Conservation (phyloP, 2,888 invertebrate genomes). For the Ormyrus rosae region DNA sequence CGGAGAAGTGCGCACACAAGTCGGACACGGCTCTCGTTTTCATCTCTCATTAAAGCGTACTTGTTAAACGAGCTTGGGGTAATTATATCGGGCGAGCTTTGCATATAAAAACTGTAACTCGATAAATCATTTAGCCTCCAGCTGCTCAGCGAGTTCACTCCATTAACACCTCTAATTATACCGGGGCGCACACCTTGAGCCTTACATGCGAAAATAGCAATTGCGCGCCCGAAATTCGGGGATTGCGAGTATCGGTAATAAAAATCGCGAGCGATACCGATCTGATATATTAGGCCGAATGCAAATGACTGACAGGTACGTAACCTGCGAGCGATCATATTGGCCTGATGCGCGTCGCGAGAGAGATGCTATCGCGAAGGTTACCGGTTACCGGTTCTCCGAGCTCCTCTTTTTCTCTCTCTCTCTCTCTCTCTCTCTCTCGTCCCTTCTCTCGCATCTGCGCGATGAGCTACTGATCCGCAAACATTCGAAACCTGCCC, state of each 20-base stretch:
- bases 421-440: neutral
- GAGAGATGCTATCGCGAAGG: neutral
- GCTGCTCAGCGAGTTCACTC: neutral
- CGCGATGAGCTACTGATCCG: neutral
- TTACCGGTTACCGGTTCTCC: too few relatives aligned
- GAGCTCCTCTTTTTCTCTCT: neutral
- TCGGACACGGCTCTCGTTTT: neutral
- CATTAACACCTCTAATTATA: slow-evolving; percentile 43
- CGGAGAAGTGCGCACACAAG: too few relatives aligned
- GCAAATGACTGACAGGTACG: slow-evolving; percentile 19
- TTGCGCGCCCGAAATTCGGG: slow-evolving; percentile 4
- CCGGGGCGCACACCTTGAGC: neutral
- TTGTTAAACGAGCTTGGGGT: neutral
- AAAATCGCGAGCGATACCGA: neutral
- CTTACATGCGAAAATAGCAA: neutral
- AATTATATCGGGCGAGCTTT: neutral
- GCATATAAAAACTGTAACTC: neutral
- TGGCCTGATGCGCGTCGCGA: neutral
- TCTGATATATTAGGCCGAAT: neutral
- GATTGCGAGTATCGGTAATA: neutral
- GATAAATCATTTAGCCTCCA: slow-evolving; percentile 25
- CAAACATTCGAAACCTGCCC: neutral
- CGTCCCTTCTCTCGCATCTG: neutral
- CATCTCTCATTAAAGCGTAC: neutral
- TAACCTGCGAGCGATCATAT: slow-evolving; percentile 26